Conservation (phyloP, 2,113 vertebrate species). For the Panthera uncia region DNA sequence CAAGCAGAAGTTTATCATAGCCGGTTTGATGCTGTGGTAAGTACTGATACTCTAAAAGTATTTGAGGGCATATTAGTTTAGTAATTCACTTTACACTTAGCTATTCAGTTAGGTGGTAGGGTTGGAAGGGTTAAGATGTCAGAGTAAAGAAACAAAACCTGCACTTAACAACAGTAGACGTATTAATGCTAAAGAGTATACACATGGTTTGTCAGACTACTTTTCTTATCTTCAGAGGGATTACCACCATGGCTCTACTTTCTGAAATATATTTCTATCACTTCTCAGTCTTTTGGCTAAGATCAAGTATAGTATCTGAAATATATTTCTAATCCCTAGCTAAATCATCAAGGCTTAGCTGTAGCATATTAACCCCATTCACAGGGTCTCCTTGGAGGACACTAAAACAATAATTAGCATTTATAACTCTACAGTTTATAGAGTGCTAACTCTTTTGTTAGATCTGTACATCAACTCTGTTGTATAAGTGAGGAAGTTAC, state of each 20-base stretch:
- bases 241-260: neutral
- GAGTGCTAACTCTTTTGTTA: neutral
- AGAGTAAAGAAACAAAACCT: neutral
- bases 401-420: neutral
- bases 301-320: neutral
- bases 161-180: neutral
- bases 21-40: conserved; percentile 93
- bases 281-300: too few species aligned
- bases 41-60: conserved; percentile 51
- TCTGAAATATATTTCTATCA: neutral
- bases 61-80: neutral
- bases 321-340: neutral
- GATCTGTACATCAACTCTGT: neutral
- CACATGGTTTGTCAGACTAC: neutral
- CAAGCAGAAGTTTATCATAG: conserved; percentile 90
- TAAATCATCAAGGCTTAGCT: neutral
- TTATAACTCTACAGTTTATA: neutral
- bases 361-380: neutral
- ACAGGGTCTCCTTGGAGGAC: neutral
- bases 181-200: neutral
- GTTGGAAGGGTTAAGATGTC: neutral
- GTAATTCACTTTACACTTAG: neutral
- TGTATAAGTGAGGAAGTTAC: neutral
- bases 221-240: neutral
- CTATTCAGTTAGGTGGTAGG: neutral